These are phyloP conservation scores for Pseudotriccus pelzelni DNA, from an alignment of 2,797 vertebrate genomes.

Conservation along the genomic window DNA sequence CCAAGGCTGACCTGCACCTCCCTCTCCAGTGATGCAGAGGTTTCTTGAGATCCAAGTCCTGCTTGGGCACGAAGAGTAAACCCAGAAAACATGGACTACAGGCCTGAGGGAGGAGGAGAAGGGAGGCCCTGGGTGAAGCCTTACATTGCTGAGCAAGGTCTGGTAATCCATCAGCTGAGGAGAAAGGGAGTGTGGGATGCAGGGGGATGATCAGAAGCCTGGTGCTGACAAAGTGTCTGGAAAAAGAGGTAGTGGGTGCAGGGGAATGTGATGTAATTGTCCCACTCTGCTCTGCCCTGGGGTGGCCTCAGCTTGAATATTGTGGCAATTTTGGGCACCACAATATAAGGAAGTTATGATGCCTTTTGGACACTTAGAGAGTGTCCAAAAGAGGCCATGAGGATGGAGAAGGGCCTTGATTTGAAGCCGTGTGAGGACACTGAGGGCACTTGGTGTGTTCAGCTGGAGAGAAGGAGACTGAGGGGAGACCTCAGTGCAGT, in stretches of 20 bases:
- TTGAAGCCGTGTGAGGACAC: background rate
- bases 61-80: background rate
- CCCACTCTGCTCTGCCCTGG: background rate
- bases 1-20: background rate
- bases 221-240: background rate
- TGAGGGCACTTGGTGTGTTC: background rate
- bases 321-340: background rate
- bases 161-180: background rate
- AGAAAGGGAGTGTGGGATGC: accelerated
- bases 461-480: background rate
- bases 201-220: background rate
- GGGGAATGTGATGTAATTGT: background rate
- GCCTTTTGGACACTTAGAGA: background rate
- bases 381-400: background rate
- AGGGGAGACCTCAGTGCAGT: background rate
- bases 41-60: background rate
- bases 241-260: background rate
- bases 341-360: background rate
- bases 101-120: background rate
- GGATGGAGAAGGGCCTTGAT: background rate
- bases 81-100: background rate
- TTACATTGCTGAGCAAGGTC: background rate
- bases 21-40: background rate
- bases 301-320: background rate
- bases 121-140: background rate